These are phyloP conservation scores for Acronicta leporina DNA, from an alignment of 2,888 invertebrate species.

Conservation along the genomic window DNA sequence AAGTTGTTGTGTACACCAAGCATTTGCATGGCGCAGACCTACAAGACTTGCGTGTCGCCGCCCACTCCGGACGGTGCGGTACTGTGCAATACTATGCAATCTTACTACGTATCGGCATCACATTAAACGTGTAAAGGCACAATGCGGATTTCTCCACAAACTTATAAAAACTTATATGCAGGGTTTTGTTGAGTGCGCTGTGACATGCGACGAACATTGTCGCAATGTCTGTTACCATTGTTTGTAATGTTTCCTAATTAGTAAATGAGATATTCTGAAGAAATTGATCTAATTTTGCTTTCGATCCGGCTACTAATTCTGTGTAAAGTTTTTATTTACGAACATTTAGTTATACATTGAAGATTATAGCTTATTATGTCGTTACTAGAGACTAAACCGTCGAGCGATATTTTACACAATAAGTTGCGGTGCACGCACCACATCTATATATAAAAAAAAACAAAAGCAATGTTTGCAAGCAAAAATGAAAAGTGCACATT, in stretches of 20 bases:
- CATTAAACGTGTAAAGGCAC: slow-evolving; percentile 81
- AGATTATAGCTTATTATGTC: not conserved
- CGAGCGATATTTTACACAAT: not conserved
- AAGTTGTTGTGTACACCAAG: slow-evolving; percentile 73
- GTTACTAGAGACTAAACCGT: not conserved
- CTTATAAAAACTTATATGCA: slow-evolving; percentile 71
- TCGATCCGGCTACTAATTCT: not conserved
- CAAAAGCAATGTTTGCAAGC: no score
- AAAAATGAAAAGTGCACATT: no score
- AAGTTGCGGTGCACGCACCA: not conserved
- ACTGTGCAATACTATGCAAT: slow-evolving; percentile 81
- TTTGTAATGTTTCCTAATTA: slow-evolving; percentile 45
- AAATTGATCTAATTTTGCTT: slow-evolving; percentile 7
- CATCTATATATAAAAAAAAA: not conserved
- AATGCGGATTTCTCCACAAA: slow-evolving; percentile 79
- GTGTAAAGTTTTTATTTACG: not conserved
- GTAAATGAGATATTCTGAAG: slow-evolving; percentile 37
- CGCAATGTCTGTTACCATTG: slow-evolving; percentile 64
- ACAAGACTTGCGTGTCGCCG: slow-evolving; percentile 83
- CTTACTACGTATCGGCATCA: slow-evolving; percentile 82
- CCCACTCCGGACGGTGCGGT: slow-evolving; percentile 80
- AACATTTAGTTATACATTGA: not conserved
- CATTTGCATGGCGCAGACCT: slow-evolving; percentile 80
- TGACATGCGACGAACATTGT: slow-evolving; percentile 78
- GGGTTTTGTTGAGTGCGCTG: slow-evolving; percentile 73